Conservation (phyloP, 2,113 vertebrate genomes). For the Chitala chitala region DNA sequence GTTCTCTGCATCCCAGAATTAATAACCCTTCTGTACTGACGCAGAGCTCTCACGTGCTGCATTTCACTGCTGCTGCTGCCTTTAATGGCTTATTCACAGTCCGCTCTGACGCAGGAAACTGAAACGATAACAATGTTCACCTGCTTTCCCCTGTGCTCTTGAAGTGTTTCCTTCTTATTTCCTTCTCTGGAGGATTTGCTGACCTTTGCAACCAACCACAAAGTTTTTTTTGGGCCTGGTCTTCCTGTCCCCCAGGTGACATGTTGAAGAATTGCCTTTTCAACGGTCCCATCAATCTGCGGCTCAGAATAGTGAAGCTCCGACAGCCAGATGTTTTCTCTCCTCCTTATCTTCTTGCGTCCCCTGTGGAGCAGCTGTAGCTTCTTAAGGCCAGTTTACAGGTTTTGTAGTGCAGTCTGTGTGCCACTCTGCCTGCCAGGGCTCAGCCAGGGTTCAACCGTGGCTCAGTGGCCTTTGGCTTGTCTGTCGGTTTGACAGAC, state of each 20-base stretch:
- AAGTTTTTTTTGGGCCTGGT: background rate
- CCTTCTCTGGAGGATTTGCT: background rate
- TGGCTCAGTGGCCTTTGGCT: slow-evolving; percentile 1
- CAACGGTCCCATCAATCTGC: background rate
- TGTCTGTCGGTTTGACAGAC: background rate
- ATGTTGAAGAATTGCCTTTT: slow-evolving; percentile 17
- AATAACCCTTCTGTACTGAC: background rate
- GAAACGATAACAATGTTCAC: background rate
- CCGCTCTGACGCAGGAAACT: slow-evolving; percentile 3
- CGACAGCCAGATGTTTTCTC: background rate
- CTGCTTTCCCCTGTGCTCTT: background rate
- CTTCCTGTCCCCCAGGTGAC: background rate
- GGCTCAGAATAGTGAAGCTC: background rate
- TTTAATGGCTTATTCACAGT: background rate
- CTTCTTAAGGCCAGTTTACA: no score
- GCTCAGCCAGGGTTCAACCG: background rate
- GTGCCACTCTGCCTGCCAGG: slow-evolving; percentile 7
- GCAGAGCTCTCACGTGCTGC: background rate
- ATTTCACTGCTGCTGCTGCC: background rate
- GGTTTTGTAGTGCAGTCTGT: slow-evolving; percentile 6
- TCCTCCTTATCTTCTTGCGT: background rate
- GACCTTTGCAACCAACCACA: slow-evolving; percentile 5
- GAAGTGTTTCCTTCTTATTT: slow-evolving; percentile 9
- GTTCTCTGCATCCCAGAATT: background rate
- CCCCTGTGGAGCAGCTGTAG: background rate